Conservation (phyloP, 1,140 invertebrate genomes). For the Centruroides sculpturatus region DNA sequence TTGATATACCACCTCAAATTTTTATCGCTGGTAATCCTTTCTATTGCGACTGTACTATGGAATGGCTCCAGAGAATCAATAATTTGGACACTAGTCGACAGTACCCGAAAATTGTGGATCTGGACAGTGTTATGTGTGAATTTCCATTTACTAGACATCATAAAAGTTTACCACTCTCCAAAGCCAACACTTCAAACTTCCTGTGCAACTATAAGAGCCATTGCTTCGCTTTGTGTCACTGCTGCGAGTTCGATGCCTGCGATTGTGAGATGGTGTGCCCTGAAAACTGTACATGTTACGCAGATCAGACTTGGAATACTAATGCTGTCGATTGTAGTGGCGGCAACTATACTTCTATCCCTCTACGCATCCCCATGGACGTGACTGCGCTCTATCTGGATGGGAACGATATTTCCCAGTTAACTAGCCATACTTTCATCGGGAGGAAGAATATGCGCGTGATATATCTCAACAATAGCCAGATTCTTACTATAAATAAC, state of each 20-base stretch:
- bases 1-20: slow-evolving; percentile 50
- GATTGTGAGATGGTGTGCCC: slow-evolving; percentile 92
- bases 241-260: slow-evolving; percentile 86
- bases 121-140: slow-evolving; percentile 65
- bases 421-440: slow-evolving; percentile 80
- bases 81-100: slow-evolving; percentile 47
- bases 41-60: slow-evolving; percentile 81
- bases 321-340: slow-evolving; percentile 78
- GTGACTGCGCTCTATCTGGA: slow-evolving; percentile 82
- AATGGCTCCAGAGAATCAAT: slow-evolving; percentile 70
- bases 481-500: slow-evolving; percentile 73
- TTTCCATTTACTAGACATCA: slow-evolving; percentile 14
- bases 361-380: slow-evolving; percentile 78
- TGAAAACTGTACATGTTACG: slow-evolving; percentile 73
- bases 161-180: slow-evolving; percentile 30
- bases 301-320: slow-evolving; percentile 74
- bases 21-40: slow-evolving; percentile 77
- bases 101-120: slow-evolving; percentile 69
- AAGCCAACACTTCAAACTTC: slow-evolving; percentile 64
- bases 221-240: slow-evolving; percentile 82
- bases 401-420: slow-evolving; percentile 65
- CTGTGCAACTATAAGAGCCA: slow-evolving; percentile 80
- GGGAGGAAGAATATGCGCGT: slow-evolving; percentile 75
- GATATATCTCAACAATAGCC: slow-evolving; percentile 69
- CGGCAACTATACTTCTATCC: slow-evolving; percentile 39